Base-by-base conservation (phyloP, 2,888 invertebrate genomes). In the Orthonychiurus folsomi region DNA sequence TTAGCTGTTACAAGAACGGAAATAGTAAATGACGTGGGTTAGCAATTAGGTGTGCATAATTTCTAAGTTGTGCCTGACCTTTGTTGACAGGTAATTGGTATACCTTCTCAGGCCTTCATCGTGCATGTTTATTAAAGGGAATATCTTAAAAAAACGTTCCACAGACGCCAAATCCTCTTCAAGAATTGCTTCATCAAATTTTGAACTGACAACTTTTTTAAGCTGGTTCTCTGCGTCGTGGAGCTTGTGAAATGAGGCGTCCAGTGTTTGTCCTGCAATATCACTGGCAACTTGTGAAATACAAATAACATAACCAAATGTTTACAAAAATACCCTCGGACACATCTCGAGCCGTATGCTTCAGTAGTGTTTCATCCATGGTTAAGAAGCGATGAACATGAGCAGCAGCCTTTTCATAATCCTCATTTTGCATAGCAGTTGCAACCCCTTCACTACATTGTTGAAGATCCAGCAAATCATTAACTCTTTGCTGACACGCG, bases 371-470 rank as follows among this genome's bases (percentile, higher is more conserved):
- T 74, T 93, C 92, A 79, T 95, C 95, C 86, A 96, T 91, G 60
- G 88, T 86, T 52, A 95, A 81, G 78, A 93, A 96, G 53, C 97
- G 83, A 73, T 95, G 92, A 55, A 99, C 89, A 76, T 96, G 96
- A 0, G 86, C 92, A 15, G 97, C 96, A 61, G 95, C 94, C 79
- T 90, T 88, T 78, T 99, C 99, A 79, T 90, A 97, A 77, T 99
- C 94, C 78, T 96, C 94, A 72, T 91, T 89, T 68, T 86, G 84
- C 61, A 99, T 86, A 0, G 99, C 95, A 58, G 89, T 86, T 69
- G 93, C 89, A 0, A 99, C 97, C n/a, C 96, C 97, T 76, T 95
- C 92, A 57, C 94, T 93, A 77, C 97, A 99, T 63, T 93, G 82
- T 78, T 95, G 93, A 59, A 97, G 80, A 77, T 97, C 96, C 64